Evolutionary conservation across 2,797 vertebrate species (phyloP).

Genomic region (Bufotes viridis): DNA sequence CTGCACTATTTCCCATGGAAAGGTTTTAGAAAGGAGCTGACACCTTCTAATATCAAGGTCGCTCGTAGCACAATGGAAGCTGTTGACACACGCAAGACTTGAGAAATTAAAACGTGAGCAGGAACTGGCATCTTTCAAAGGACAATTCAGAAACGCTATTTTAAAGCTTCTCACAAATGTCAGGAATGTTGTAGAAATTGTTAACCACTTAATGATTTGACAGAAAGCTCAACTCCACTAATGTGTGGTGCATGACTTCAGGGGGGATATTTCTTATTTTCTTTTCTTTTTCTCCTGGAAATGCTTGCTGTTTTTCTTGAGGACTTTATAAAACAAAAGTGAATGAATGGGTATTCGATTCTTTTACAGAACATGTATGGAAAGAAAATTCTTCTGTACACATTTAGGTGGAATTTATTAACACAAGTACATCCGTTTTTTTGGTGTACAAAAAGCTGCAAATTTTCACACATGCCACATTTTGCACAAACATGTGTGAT

Average conservation of each 20-base stretch:
- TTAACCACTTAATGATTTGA: slow-evolving; percentile 6
- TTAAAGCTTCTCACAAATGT: slow-evolving; percentile 40
- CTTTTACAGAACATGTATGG: not conserved
- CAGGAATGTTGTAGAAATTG: slow-evolving; percentile 18
- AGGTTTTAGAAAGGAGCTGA: slow-evolving; percentile 50
- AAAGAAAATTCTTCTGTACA: not conserved
- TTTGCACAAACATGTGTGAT: no score
- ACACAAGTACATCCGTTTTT: no score
- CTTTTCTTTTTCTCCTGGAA: not conserved
- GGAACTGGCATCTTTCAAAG: slow-evolving; percentile 47
- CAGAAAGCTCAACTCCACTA: not conserved
- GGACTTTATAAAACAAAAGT: not conserved
- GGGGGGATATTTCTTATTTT: not conserved
- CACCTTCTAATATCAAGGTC: slow-evolving; percentile 56
- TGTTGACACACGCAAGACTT: slow-evolving; percentile 41
- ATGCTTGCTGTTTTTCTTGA: not conserved
- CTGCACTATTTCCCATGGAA: slow-evolving; percentile 44
- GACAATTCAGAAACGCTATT: slow-evolving; percentile 3
- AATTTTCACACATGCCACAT: no score
- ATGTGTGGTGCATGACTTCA: not conserved
- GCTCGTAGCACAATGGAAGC: slow-evolving; percentile 50
- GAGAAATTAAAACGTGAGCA: slow-evolving; percentile 56
- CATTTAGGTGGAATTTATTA: no score
- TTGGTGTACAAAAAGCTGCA: no score
- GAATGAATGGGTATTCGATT: not conserved